Evolutionary conservation across 2,888 invertebrate genomes (phyloP), one percentile per base, ranked within the genome.

Genomic region (Abrostola triplasia): DNA sequence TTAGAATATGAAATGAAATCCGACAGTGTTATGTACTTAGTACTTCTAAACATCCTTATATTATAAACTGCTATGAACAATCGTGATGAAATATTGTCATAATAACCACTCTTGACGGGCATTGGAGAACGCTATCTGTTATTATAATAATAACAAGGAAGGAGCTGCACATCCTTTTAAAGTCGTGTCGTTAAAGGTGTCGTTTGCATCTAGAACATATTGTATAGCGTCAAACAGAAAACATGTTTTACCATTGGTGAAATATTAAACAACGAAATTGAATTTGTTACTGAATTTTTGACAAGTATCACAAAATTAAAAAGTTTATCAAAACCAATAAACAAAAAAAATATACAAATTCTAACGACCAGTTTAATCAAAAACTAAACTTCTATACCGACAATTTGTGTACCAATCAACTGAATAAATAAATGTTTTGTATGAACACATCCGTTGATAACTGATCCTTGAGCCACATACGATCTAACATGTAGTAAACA

Each of bases 401-500:
- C 54, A 56, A 77, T 72, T 40, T 58, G 57, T 60, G 36, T 55
- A 60, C 70, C 56, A 73, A 67, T 65, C 74, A 77, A 61, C 74
- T 57, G 57, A 70, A 77, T 67, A 65, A 77, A 77, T 67, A 65
- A 80, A 74, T 67, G 67, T 77, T 80, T 77, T 70, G 56, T 64
- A 53, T 80, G 80, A 77, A 77, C 70, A 67, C 56, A 56, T 61
- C 50, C 49, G 70, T 67, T 67, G 65, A 70, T 70, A 69, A 71
- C 61, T 73, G 74, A 81, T 77, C 83, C 86, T 85, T 84, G 84
- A 81, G 77, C 83, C 74, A 81, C 83, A 83, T 80, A 74, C 75
- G 79, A 67, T 79, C 76, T 77, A 76, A 81, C 80, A 80, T 77
- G 55, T 67, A 70, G 53, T 82, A 82, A 74, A 77, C 72, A 81